These are phyloP conservation scores for Aspidapion aeneum DNA, from an alignment of 2,888 invertebrate species.

Conservation along the genomic window DNA sequence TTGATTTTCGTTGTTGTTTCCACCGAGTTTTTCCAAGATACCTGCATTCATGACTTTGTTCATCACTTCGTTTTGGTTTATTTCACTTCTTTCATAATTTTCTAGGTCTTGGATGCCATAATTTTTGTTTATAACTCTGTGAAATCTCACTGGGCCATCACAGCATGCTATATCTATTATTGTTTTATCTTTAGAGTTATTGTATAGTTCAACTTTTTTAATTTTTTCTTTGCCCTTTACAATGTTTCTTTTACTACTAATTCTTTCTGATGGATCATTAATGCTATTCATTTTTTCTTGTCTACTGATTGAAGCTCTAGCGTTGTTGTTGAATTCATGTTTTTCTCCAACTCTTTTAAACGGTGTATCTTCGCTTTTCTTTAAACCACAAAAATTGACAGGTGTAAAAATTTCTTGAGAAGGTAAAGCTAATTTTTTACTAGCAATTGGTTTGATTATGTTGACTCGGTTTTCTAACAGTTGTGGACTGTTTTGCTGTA, in stretches of 20 bases:
- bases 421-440: conserved; percentile 44
- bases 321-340: conserved; percentile 10
- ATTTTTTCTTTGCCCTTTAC: conserved; percentile 21
- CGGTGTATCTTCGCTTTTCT: conserved; percentile 42
- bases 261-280: conserved; percentile 26
- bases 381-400: conserved; percentile 28
- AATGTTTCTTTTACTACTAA: conserved; percentile 13
- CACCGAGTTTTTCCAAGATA: conserved; percentile 42
- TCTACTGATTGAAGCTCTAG: conserved; percentile 21
- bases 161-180: conserved; percentile 87
- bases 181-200: conserved; percentile 49
- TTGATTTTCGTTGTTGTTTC: conserved; percentile 36
- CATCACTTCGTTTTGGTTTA: conserved; percentile 39
- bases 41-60: conserved; percentile 48
- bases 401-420: conserved; percentile 35
- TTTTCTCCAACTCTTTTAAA: conserved; percentile 31
- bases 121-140: conserved; percentile 79
- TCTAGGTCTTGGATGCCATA: conserved; percentile 53
- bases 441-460: conserved; percentile 34
- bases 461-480: conserved; percentile 46
- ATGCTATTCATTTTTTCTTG: conserved; percentile 3
- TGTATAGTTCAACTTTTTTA: conserved; percentile 6
- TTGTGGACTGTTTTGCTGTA: conserved; percentile 43
- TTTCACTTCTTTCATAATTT: conserved; percentile 34
- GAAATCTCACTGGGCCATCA: conserved; percentile 86